Conservation (phyloP, 2,888 invertebrate species). For the Andrena flavipes region DNA sequence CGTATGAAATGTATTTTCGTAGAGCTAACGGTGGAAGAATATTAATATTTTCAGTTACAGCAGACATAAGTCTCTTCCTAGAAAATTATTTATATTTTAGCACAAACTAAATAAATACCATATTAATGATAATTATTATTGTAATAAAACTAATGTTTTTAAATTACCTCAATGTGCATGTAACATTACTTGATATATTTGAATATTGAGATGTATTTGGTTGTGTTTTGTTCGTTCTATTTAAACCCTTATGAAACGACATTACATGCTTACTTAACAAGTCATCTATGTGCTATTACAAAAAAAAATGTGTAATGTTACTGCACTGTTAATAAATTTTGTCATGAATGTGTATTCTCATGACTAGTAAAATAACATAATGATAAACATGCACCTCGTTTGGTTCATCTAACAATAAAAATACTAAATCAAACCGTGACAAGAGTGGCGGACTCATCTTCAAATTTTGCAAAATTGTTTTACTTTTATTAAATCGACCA, state of each 20-base stretch:
- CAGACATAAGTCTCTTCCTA: conserved; percentile 70
- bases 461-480: conserved; percentile 95
- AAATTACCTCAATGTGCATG: conserved; percentile 56
- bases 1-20: conserved; percentile 96
- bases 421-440: conserved; percentile 96
- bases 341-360: not conserved
- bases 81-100: conserved; percentile 28
- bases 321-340: not conserved
- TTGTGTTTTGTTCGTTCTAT: conserved; percentile 52
- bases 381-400: conserved; percentile 87
- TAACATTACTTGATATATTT: not conserved
- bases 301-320: conserved; percentile 57
- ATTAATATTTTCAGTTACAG: conserved; percentile 85
- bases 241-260: conserved; percentile 88
- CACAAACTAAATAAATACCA: not conserved
- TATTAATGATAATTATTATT: not conserved
- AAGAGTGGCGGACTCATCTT: conserved; percentile 94
- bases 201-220: conserved; percentile 23
- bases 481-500: conserved; percentile 95
- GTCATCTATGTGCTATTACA: conserved; percentile 89
- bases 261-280: conserved; percentile 93
- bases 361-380: conserved; percentile 22
- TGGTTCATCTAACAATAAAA: conserved; percentile 94
- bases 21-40: conserved; percentile 91
- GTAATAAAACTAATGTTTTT: not conserved